Conservation (phyloP, 2,888 invertebrate species). For the Ectropis crepuscularia region DNA sequence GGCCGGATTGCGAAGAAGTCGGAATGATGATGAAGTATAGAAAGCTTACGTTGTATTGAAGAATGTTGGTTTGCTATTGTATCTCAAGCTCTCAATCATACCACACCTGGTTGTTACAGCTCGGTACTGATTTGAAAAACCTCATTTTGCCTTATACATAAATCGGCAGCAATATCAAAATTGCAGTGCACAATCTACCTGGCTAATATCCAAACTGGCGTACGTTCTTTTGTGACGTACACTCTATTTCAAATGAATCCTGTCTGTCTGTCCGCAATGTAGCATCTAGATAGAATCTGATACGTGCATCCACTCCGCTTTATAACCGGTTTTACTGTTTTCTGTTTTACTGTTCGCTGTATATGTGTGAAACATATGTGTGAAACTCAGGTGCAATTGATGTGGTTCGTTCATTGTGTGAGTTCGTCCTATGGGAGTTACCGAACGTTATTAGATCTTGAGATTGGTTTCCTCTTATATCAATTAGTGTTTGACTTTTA, state of each 20-base stretch:
- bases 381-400: slow-evolving; percentile 1
- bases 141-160: too few species aligned
- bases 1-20: too few species aligned
- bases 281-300: slow-evolving; percentile 24
- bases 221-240: neutral
- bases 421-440: slow-evolving; percentile 8
- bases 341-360: slow-evolving; percentile 39
- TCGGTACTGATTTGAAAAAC: too few species aligned
- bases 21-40: too few species aligned
- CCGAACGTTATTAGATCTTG: slow-evolving; percentile 1
- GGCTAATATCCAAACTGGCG: neutral
- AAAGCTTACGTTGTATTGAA: too few species aligned
- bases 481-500: neutral
- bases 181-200: too few species aligned
- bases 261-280: neutral
- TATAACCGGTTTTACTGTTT: slow-evolving; percentile 52
- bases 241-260: neutral
- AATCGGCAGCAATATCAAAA: too few species aligned
- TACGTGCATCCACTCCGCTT: slow-evolving; percentile 52
- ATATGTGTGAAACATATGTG: neutral
- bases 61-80: too few species aligned
- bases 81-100: too few species aligned
- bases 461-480: slow-evolving; percentile 1
- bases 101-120: too few species aligned
- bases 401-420: neutral